Evolutionary conservation across 2,888 invertebrate genomes (phyloP).

Genomic region (Muscina levida): DNA sequence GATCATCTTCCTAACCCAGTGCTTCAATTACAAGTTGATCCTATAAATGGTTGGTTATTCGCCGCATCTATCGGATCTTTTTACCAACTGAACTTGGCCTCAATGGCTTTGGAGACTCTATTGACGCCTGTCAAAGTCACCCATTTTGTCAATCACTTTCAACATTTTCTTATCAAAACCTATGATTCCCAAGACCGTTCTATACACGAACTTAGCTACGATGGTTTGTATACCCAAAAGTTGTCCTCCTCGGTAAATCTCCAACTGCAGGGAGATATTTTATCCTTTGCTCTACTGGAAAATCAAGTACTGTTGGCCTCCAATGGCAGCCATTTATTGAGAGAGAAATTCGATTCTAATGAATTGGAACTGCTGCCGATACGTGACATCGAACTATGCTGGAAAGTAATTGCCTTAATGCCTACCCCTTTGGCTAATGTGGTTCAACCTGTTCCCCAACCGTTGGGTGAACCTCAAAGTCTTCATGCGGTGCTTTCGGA

Average conservation of each 20-base stretch:
- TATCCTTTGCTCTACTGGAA: constrained; percentile 65
- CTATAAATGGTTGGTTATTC: constrained; percentile 94
- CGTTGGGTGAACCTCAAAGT: constrained; percentile 88
- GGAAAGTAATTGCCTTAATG: constrained; percentile 63
- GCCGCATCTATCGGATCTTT: constrained; percentile 81
- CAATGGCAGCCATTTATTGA: constrained; percentile 67
- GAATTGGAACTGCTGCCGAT: constrained; percentile 58
- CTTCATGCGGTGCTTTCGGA: constrained; percentile 91
- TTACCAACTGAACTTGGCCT: constrained; percentile 69
- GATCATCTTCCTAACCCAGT: constrained; percentile 87
- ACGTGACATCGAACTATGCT: constrained; percentile 66
- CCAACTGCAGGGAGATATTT: constrained; percentile 64
- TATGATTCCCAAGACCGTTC: constrained; percentile 62
- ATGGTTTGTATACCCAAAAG: constrained; percentile 63
- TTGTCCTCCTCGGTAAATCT: not conserved
- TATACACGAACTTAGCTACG: constrained; percentile 72
- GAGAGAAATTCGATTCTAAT: constrained; percentile 57
- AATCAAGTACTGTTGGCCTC: constrained; percentile 64
- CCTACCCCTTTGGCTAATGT: constrained; percentile 76
- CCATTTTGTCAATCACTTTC: constrained; percentile 68
- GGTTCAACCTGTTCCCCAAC: constrained; percentile 88
- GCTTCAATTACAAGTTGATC: constrained; percentile 92
- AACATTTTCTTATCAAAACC: constrained; percentile 70
- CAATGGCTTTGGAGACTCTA: constrained; percentile 20
- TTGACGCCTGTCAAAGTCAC: constrained; percentile 32